These are phyloP conservation scores for Pseudomugil tenellus DNA, from an alignment of 2,797 vertebrate genomes.

Conservation along the genomic window DNA sequence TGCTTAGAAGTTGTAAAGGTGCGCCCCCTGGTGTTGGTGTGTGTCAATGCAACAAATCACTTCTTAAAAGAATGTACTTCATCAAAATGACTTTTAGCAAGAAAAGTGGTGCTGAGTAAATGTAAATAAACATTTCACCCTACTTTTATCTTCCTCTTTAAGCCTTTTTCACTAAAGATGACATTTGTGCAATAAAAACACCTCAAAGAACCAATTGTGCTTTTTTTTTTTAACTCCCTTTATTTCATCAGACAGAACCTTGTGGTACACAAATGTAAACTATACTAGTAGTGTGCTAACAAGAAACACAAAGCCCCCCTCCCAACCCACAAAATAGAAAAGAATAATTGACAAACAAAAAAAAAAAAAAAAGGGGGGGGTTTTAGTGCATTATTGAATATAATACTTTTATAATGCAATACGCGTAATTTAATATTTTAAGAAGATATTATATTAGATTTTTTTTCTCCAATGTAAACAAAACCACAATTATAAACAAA, in stretches of 20 bases:
- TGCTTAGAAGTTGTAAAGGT: slow-evolving; percentile 10
- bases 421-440: not conserved
- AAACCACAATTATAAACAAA: not conserved
- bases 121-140: slow-evolving; percentile 38
- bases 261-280: slow-evolving; percentile 36
- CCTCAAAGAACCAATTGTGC: slow-evolving; percentile 47
- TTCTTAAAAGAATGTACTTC: slow-evolving; percentile 8
- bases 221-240: slow-evolving; percentile 23
- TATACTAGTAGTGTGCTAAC: slow-evolving; percentile 24
- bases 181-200: slow-evolving; percentile 80
- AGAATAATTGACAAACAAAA: too few relatives aligned
- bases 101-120: slow-evolving; percentile 6
- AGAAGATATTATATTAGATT: not conserved
- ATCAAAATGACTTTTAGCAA: slow-evolving; percentile 7
- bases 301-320: not conserved
- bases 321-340: not conserved
- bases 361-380: too few relatives aligned
- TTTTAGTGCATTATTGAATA: slow-evolving; percentile 49
- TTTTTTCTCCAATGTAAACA: not conserved
- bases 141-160: slow-evolving; percentile 41
- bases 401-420: too few relatives aligned
- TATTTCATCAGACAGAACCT: slow-evolving; percentile 15
- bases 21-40: slow-evolving; percentile 23
- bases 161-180: slow-evolving; percentile 57
- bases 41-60: too few relatives aligned